These are phyloP conservation scores for Rhadina sibilatrix DNA, from an alignment of 2,113 vertebrate genomes.

Conservation along the genomic window DNA sequence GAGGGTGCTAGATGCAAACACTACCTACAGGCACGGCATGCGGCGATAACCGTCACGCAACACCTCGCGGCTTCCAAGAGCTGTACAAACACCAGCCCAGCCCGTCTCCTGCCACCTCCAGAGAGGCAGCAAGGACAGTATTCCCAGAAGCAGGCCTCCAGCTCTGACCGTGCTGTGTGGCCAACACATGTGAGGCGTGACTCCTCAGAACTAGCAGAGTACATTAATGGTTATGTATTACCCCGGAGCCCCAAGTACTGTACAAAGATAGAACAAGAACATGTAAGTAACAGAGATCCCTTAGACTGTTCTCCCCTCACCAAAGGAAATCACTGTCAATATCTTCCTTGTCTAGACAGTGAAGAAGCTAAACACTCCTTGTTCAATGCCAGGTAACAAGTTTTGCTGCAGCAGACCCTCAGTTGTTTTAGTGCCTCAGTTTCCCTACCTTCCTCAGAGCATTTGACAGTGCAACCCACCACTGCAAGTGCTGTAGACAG, in stretches of 20 bases:
- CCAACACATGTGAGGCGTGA: background rate
- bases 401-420: background rate
- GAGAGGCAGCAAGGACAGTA: background rate
- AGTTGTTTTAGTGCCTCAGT: background rate
- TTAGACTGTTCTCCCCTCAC: background rate
- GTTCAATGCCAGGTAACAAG: background rate
- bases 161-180: background rate
- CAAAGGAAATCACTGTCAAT: background rate
- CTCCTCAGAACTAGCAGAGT: background rate
- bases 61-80: constrained; percentile 10
- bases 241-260: background rate
- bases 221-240: background rate
- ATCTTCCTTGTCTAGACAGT: background rate
- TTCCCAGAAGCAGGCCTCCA: background rate
- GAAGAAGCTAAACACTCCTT: background rate
- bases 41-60: background rate
- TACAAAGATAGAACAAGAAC: background rate
- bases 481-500: background rate
- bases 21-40: background rate
- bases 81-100: constrained; percentile 33
- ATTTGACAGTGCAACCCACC: background rate
- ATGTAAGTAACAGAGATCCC: background rate
- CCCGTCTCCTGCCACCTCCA: constrained; percentile 39
- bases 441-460: background rate
- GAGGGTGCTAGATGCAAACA: background rate